Conservation (phyloP, 2,113 vertebrate genomes). For the Brachyistius frenatus region DNA sequence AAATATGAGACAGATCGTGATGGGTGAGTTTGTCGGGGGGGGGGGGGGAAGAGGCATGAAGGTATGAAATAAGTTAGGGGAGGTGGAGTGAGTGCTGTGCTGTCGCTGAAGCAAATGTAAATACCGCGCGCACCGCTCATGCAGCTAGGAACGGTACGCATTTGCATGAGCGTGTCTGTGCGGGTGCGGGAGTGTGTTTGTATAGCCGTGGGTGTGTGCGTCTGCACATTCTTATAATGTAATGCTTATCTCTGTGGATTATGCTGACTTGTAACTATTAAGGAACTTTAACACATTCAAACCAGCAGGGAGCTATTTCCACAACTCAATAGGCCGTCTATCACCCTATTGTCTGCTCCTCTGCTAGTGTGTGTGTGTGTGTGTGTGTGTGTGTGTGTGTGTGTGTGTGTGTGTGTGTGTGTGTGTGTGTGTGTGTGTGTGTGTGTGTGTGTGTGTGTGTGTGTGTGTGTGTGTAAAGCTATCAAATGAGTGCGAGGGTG, state of each 20-base stretch:
- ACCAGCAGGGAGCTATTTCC: conserved; percentile 65
- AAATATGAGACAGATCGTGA: conserved; percentile 46
- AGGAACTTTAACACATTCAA: conserved; percentile 72
- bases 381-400: background rate
- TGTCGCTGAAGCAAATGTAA: conserved; percentile 66
- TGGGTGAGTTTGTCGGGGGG: conserved; percentile 20
- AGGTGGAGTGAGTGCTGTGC: conserved; percentile 49
- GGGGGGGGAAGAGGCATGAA: conserved; percentile 19
- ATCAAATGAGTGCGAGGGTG: conserved; percentile 42
- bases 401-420: background rate
- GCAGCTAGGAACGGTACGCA: conserved; percentile 28
- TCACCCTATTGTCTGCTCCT: conserved; percentile 59
- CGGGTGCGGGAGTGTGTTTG: conserved; percentile 3
- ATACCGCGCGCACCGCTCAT: conserved; percentile 42
- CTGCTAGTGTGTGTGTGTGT: conserved; percentile 14
- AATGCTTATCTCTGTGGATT: conserved; percentile 62
- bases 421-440: conserved; percentile 1
- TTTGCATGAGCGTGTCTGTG: conserved; percentile 40
- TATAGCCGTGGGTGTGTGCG: conserved; percentile 23
- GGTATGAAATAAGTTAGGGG: conserved; percentile 53
- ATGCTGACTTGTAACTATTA: conserved; percentile 77
- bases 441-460: conserved; percentile 21
- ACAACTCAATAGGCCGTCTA: conserved; percentile 57
- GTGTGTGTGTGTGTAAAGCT: conserved; percentile 38
- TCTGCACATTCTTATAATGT: conserved; percentile 45